These are phyloP conservation scores for Aphelenchoides besseyi DNA, from an alignment of 1,140 invertebrate genomes.

Conservation along the genomic window DNA sequence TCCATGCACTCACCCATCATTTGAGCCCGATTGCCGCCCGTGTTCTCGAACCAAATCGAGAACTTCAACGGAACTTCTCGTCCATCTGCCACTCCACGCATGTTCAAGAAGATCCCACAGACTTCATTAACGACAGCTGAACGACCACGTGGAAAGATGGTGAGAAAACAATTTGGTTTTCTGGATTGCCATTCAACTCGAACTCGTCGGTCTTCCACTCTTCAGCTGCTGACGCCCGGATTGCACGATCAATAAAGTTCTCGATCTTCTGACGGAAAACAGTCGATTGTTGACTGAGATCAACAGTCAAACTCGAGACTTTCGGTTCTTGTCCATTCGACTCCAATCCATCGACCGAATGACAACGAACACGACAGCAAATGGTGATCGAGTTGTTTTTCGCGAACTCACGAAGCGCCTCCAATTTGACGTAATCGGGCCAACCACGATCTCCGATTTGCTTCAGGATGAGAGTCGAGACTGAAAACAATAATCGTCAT, in stretches of 20 bases:
- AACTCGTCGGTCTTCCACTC: background rate
- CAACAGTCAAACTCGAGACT: background rate
- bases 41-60: background rate
- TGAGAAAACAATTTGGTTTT: background rate
- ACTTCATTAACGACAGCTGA: background rate
- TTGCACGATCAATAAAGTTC: background rate
- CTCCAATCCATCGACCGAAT: background rate
- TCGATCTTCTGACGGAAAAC: background rate
- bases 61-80: background rate
- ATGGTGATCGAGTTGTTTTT: background rate
- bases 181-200: background rate
- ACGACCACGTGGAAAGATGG: background rate
- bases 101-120: background rate
- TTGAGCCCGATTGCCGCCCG: background rate
- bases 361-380: background rate
- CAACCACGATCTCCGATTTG: background rate
- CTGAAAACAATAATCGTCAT: background rate
- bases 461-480: background rate
- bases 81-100: background rate
- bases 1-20: background rate
- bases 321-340: background rate
- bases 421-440: background rate
- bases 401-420: background rate
- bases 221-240: no score
- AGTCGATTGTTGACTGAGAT: background rate